Base-by-base conservation (phyloP, 2,888 invertebrate genomes). In the Himalopsyche tibetana region DNA sequence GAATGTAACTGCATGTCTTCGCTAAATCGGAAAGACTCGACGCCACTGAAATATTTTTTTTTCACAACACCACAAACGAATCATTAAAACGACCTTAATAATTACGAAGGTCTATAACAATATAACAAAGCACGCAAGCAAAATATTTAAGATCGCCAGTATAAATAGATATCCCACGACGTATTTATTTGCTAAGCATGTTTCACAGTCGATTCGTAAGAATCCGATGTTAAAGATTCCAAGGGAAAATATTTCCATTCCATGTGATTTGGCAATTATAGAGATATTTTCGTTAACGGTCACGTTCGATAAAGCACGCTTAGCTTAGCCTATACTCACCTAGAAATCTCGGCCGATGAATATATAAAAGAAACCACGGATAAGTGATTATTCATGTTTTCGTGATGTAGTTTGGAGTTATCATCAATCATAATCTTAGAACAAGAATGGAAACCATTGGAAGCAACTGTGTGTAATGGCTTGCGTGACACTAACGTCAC, bases 41-140 rank as follows among this genome's bases (percentile, higher is more conserved):
- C 74, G 74, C 74, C 36, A 5, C 36, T 74, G 36, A 28, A 74
- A 15, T 36, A 74, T 74, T 36, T 36, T 38, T 69, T 74, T 12
- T 15, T 38, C 4, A 36, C 36, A 6, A 38, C 2, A 38, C 2
- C 38, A 38, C 63, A 19, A 15, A 63, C 51, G 19, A 19, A 28
- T 28, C 36, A 74, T 74, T 74, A 74, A 74, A 74, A 74, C 74
- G 74, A 74, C 74, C 74, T 74, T 36, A 74, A 74, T 74, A 28
- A 74, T 36, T 74, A 36, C 74, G 15, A 74, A 74, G 74, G 74
- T 74, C 38, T 74, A 36, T 38, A 36, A 9, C 74, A 74, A 74
- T 74, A 74, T 38, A 28, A 38, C 36, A 74, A 38, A 38, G 74
- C 74, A 74, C 74, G 74, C 74, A 36, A 38, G 74, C 74, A 74